Base-by-base conservation (phyloP, 2,113 vertebrate genomes). In the Hyperoodon ampullatus region DNA sequence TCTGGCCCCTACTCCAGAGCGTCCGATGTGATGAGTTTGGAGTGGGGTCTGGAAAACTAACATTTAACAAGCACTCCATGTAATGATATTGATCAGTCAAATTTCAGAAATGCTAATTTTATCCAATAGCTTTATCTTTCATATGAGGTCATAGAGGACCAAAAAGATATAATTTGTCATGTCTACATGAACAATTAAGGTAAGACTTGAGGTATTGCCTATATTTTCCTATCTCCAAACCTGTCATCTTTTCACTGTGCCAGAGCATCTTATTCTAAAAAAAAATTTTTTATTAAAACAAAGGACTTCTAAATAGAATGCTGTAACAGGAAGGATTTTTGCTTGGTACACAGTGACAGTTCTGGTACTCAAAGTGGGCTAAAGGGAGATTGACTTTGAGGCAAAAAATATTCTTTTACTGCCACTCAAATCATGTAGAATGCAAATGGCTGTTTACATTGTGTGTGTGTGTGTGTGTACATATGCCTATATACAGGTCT, bases 331-430 rank as follows among this genome's bases (percentile, higher is more conserved):
- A 90, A 97, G 4, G 14, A 42, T 55, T 88, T 96, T 83, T 55
- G 16, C 28, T 61, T 87, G 42, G 15, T 42, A 88, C 66, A 70
- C 70, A 65, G 74, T 44, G 35, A 88, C 53, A 94, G 42, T 78
- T 90, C 88, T 86, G 50, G 58, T 96, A 94, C 44, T 81, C 47
- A 88, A 91, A 96, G 44, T 88, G 13, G 30, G n/a, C 68, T 84
- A 85, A 85, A 84, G 19, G 35, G 66, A 91, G 30, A 70, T 42
- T 95, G 71, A 85, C 5, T 39, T 24, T 58, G 70, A 90, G 53
- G 42, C 80, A 83, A 55, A 74, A 61, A 70, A 50, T 28, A 5
- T 4, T 65, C 21, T 83, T 86, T 70, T 93, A 74, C 33, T 81
- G 33, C 6, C 26, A 70, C 44, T 96, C 16, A 66, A 77, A 53